Base-by-base conservation (phyloP, 2,888 invertebrate species). In the Ethmia dodecea region DNA sequence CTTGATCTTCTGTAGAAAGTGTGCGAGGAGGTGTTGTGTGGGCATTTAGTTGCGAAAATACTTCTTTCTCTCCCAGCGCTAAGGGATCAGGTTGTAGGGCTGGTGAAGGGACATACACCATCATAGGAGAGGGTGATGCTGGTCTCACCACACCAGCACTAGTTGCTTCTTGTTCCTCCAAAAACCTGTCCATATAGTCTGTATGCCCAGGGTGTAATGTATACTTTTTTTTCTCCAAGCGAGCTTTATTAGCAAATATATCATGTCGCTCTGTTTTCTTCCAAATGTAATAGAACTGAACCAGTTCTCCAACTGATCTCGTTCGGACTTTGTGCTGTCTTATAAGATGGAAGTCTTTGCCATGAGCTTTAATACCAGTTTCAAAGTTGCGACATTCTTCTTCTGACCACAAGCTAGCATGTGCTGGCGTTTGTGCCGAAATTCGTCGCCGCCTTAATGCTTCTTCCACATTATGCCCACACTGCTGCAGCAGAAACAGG, bases 181-280 rank as follows among this genome's bases (percentile, higher is more conserved):
- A 84, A 76, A 96, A 96, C 53, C 95, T 89, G 64, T 97, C 96
- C 96, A 96, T 96, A 66, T 95, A 96, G 78, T 97, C 96, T 38
- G 96, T 96, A 50, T 96, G 92, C 33, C 96, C 96, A 3, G 97
- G 97, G 80, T 97, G 96, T 29, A 97, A 75, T 3, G 93, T 92
- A 68, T 96, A 97, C 68, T 97, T 96, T 70, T 96, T 95, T 83
- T 97, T 97, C 63, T 97, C 97, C 50, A 96, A 74, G 31, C 96
- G 88, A 6, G 94, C 93, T 75, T 95, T 95, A 66, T 95, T 94
- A 0, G 96, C 96, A 68, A 92, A 93, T 56, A 92, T 93, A 78
- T 99, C 99, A 74, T 98, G 97, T 11, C 99, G 89, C 65, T 98
- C 98, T 14, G 98, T 98, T 79, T 99, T 99, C 80, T 99, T 99